Evolutionary conservation across 2,888 invertebrate species (phyloP), one percentile per base, ranked within the genome.

Genomic region (Cordilura impudica): DNA sequence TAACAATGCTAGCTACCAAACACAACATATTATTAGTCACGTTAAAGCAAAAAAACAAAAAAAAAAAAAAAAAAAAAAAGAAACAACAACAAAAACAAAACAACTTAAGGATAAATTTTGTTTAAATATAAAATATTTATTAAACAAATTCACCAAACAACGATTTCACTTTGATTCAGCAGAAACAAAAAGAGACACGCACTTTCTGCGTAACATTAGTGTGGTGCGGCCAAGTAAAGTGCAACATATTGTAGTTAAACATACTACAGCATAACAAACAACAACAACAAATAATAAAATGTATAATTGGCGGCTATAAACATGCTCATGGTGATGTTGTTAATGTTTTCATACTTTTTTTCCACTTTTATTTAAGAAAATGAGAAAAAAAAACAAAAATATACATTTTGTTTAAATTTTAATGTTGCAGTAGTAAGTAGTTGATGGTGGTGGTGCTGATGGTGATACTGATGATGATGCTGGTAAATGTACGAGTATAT

Each of bases 281-380:
- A 79, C 74, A 49, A 56, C 75, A 75, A 79, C 74, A 79, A 75
- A 74, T 79, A 79, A 75, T 79, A 79, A 79, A 74, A 79, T 79
- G 66, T 79, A 75, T 79, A 79, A 79, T 79, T 79, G 79, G 75
- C 75, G 75, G 74, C 79, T 79, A 75, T 75, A 79, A 79, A 79
- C 79, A 79, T 74, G 66, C 79, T 75, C 71, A 71, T 67, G 75
- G 75, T 71, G 70, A 70, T 79, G 70, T 74, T 79, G 78, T 79
- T 74, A 75, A 61, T 78, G 54, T 70, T 54, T 67, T 51, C 43
- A 3, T 12, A 26, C 47, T 53, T 39, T 45, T 39, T 39, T 35
- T 12, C 35, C 8, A 29, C 16, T 54, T 54, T 61, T 63, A 16
- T 49, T 5, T 19, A 1, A 54, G 43, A 61, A 58, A 66, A 51